A percentile compares a stretch with the other conserved stretches of the same genome.
Conservation (phyloP, 2,888 invertebrate species). For the Petrolisthes manimaculis region DNA sequence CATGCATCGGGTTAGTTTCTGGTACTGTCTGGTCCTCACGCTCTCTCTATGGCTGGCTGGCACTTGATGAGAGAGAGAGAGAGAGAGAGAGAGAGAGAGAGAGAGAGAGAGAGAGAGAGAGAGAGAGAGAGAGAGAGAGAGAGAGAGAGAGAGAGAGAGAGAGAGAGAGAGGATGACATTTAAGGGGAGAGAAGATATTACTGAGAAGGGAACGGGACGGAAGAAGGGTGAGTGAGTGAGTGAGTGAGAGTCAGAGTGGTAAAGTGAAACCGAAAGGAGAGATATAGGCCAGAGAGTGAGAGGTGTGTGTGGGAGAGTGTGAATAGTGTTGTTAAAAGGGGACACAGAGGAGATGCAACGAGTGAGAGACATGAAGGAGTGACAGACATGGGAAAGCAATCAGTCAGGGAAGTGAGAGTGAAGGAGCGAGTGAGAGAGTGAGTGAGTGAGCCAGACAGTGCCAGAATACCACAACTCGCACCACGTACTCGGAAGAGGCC, state of each 20-base stretch:
- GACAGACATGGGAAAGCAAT: not conserved
- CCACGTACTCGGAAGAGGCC: conserved; percentile 44
- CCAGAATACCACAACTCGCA: conserved; percentile 20
- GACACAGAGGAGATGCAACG: not conserved
- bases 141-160: not conserved
- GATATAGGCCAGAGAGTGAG: no score
- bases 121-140: not conserved
- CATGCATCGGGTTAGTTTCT: conserved; percentile 2
- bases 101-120: not conserved
- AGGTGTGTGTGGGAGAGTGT: no score
- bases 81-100: not conserved
- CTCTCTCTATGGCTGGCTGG: not conserved
- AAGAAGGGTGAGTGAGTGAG: no score
- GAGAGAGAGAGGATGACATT: not conserved
- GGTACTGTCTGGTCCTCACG: not conserved
- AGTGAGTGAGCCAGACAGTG: conserved; percentile 7
- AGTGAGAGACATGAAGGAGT: not conserved
- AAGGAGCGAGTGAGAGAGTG: not conserved
- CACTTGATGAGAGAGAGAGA: not conserved
- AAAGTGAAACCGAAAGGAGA: no score
- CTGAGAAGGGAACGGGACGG: no score
- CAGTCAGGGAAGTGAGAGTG: not conserved
- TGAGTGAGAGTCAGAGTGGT: no score
- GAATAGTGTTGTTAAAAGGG: no score
- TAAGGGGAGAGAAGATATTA: no score